phyloP scores from a whole-genome alignment of 2,113 vertebrate species.

The Guaruba guarouba region DNA sequence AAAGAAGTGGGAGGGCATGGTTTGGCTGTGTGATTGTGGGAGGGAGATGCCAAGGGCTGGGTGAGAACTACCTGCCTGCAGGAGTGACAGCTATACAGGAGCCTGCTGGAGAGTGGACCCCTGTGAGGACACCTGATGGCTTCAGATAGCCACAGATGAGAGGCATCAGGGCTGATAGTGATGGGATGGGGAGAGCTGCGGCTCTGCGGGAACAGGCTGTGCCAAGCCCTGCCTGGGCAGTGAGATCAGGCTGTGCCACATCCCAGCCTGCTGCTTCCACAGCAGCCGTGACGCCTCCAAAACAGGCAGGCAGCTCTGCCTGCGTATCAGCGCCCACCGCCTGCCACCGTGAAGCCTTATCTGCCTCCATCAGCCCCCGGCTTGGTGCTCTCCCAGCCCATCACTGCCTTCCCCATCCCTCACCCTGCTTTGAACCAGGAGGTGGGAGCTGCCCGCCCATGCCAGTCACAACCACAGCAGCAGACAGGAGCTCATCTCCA shows the following conservation, averaged over 20 bases:
- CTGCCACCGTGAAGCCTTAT: not conserved
- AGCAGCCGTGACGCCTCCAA: rapidly evolving
- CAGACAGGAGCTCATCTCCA: not conserved
- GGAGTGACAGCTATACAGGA: not conserved
- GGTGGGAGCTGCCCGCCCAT: not conserved
- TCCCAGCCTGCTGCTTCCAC: not conserved
- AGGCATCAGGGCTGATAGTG: not conserved
- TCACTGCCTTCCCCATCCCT: not conserved
- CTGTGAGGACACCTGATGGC: not conserved
- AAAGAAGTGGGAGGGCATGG: not conserved
- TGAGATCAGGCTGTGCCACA: not conserved
- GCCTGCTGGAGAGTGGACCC: not conserved
- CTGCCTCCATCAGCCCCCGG: not conserved
- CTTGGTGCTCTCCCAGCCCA: not conserved
- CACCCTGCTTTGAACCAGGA: not conserved
- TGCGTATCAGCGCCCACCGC: rapidly evolving
- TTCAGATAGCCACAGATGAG: not conserved
- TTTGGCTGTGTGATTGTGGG: not conserved
- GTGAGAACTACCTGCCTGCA: rapidly evolving
- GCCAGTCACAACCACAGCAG: not conserved
- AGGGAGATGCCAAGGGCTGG: not conserved
- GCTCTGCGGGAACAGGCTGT: not conserved
- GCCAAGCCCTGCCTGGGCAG: not conserved
- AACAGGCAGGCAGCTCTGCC: not conserved
- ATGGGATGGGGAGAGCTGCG: not conserved